Percentiles rank a stretch among this genome's conserved stretches.
Evolutionary conservation across 2,113 vertebrate species (phyloP).

Genomic region (Pelobates fuscus): DNA sequence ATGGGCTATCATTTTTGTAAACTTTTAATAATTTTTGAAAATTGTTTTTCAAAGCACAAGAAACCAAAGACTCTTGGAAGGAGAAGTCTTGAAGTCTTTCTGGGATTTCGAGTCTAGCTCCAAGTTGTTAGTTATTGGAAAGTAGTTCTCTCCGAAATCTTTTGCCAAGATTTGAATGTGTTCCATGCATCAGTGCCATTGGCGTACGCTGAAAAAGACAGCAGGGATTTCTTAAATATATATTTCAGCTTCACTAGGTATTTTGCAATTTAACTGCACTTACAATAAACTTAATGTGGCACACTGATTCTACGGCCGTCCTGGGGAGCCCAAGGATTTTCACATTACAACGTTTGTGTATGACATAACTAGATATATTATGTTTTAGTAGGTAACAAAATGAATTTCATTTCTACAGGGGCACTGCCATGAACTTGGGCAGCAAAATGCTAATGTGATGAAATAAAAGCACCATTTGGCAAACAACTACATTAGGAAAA

Average conservation of each 20-base stretch:
- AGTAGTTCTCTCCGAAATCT: conserved; percentile 44
- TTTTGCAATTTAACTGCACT: conserved; percentile 37
- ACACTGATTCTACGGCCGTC: conserved; percentile 26
- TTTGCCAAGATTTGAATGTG: conserved; percentile 49
- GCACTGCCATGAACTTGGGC: not conserved
- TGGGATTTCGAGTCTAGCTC: conserved; percentile 44
- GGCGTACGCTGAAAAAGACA: conserved; percentile 33
- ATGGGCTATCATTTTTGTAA: conserved; percentile 33
- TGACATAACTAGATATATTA: conserved; percentile 47
- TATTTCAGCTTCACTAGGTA: conserved; percentile 46
- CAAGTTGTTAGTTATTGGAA: conserved; percentile 49
- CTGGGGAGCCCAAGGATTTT: conserved; percentile 47
- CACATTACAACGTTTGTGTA: conserved; percentile 39
- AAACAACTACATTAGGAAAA: not conserved
- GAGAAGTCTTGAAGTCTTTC: conserved; percentile 47
- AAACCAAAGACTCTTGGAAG: conserved; percentile 44
- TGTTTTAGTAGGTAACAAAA: conserved; percentile 51
- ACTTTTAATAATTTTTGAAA: conserved; percentile 13
- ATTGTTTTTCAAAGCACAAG: conserved; percentile 32
- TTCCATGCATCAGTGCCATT: conserved; percentile 48
- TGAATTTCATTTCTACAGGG: conserved; percentile 36
- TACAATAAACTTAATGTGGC: conserved; percentile 45
- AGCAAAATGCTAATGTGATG: conserved; percentile 16
- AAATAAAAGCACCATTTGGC: not conserved
- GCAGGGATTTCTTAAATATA: conserved; percentile 45